Conservation (phyloP, 2,797 vertebrate genomes). For the Valencia hispanica region DNA sequence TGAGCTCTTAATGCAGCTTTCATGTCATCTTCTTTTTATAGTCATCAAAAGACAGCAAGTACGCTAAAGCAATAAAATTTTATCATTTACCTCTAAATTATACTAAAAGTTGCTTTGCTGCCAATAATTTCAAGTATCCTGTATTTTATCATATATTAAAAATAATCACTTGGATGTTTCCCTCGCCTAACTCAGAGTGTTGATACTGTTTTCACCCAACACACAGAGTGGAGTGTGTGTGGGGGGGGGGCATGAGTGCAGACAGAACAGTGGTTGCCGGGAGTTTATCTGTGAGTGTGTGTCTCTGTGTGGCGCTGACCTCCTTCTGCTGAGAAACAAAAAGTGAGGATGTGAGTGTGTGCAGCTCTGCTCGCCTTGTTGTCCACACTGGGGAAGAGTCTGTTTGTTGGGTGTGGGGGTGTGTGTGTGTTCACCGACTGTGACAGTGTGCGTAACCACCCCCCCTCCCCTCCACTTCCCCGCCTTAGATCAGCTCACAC, state of each 20-base stretch:
- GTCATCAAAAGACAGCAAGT: too few species aligned
- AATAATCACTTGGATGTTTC: constrained; percentile 45
- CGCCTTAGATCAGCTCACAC: constrained; percentile 1
- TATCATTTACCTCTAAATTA: not conserved
- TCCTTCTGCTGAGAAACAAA: constrained; percentile 69
- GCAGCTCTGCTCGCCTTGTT: constrained; percentile 29
- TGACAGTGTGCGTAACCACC: constrained; percentile 33
- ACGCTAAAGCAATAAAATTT: not conserved
- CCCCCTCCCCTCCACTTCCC: not conserved
- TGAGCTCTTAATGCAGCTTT: constrained; percentile 33
- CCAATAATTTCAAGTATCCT: not conserved
- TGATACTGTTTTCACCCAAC: constrained; percentile 57
- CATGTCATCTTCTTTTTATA: too few species aligned
- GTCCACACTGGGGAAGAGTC: constrained; percentile 30
- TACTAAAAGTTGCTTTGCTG: not conserved
- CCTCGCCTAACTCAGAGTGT: constrained; percentile 20
- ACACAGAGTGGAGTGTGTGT: constrained; percentile 36
- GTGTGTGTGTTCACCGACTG: constrained; percentile 39
- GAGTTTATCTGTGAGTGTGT: constrained; percentile 34
- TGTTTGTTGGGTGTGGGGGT: constrained; percentile 4
- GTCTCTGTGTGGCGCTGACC: constrained; percentile 60
- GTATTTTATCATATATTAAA: constrained; percentile 17
- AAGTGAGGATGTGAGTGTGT: constrained; percentile 57
- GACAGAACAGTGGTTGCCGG: constrained; percentile 61
- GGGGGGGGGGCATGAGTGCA: constrained; percentile 44